Evolutionary conservation across 2,113 vertebrate genomes (phyloP).

Genomic region (Peromyscus leucopus): DNA sequence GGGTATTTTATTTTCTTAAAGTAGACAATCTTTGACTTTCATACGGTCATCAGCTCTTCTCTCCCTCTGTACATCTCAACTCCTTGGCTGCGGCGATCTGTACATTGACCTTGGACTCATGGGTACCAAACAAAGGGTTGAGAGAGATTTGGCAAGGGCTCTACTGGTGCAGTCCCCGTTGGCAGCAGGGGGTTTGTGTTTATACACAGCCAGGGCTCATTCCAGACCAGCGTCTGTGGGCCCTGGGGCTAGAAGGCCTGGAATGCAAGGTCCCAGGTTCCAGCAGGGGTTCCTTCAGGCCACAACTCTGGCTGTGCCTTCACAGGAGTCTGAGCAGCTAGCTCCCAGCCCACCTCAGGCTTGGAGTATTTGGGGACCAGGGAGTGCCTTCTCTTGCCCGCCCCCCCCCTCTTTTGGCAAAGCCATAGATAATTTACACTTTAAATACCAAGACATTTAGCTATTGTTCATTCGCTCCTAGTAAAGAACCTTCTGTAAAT

Average conservation of each 20-base stretch:
- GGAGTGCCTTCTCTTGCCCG: slow-evolving; percentile 69
- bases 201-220: slow-evolving; percentile 80
- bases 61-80: slow-evolving; percentile 76
- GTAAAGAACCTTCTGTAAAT: slow-evolving; percentile 86
- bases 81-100: slow-evolving; percentile 86
- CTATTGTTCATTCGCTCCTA: slow-evolving; percentile 89
- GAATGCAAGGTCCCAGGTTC: slow-evolving; percentile 62
- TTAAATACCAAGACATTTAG: slow-evolving; percentile 87
- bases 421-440: slow-evolving; percentile 84
- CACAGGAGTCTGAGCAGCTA: slow-evolving; percentile 79
- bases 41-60: slow-evolving; percentile 70
- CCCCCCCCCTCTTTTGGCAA: slow-evolving; percentile 79
- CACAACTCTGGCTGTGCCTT: slow-evolving; percentile 78
- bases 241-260: slow-evolving; percentile 48
- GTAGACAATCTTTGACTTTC: slow-evolving; percentile 86
- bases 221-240: background rate
- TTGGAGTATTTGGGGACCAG: background rate
- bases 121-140: slow-evolving; percentile 71
- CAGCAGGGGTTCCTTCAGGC: slow-evolving; percentile 76
- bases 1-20: slow-evolving; percentile 88
- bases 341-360: slow-evolving; percentile 80
- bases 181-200: slow-evolving; percentile 77
- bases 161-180: slow-evolving; percentile 83
- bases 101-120: slow-evolving; percentile 76
- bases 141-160: slow-evolving; percentile 78